Base-by-base conservation (phyloP, 2,113 vertebrate species). In the Rhea americana region DNA sequence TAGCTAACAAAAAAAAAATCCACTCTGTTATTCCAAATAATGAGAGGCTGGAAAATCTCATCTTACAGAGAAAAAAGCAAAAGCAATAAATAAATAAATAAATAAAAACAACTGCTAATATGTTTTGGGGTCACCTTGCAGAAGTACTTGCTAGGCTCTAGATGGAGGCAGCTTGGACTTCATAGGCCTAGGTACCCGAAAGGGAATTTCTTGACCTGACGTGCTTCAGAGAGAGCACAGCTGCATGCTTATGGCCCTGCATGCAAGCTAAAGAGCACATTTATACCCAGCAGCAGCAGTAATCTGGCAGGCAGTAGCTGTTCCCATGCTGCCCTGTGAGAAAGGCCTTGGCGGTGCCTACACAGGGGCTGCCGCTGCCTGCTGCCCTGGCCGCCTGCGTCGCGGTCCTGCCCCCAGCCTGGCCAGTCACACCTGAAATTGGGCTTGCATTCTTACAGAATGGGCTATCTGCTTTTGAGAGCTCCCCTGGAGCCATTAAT, bases 321-420 rank as follows among this genome's bases (percentile, higher is more conserved):
- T 65, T 58, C 48, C 2, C 2, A 21, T 1, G 1, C 22, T 41
- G 62, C 61, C 56, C 32, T 47, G 43, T 39, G 45, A 24, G 84
- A 66, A 35, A 0, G 1, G 18, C 22, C 47, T 59, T 10, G 0
- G 2, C 0, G 1, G 45, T 62, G 81, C 56, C 7, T 5, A 32
- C 0, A 0, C 20, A 20, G 78, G 41, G 30, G 6, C 79, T 48
- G 16, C 20, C 24, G 73, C 28, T 65, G 59, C 22, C 20, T 26
- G 73, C 28, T 65, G 59, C 22, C 26, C 30, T 32, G 62, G 61
- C 62, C 43, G 3, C 25, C 25, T 15, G 0, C 1, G 0, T 9
- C 0, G 3, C 11, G 5, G 48, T 28, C n/a, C 24, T 25, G 28
- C n/a, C 37, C 11, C 68, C 15, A 3, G 2, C 26, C 45, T 70